These are phyloP conservation scores for Delphinus delphis DNA, from an alignment of 2,113 vertebrate genomes.

Conservation along the genomic window DNA sequence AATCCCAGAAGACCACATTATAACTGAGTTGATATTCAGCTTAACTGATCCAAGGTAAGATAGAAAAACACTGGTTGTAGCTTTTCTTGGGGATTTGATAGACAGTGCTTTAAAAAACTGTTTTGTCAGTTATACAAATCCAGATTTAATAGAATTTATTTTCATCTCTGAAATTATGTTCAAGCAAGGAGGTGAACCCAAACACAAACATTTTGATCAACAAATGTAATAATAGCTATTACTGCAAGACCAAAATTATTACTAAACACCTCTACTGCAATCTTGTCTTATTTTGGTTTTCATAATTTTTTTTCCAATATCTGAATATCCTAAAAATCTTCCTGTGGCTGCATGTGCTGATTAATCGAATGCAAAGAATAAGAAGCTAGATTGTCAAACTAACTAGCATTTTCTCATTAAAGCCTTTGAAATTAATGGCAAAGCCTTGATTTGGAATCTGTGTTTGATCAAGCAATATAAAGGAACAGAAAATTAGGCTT, in stretches of 20 bases:
- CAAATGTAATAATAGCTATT: not conserved
- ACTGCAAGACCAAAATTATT: not conserved
- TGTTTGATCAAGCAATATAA: not conserved
- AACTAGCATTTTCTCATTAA: not conserved
- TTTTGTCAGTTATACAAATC: not conserved
- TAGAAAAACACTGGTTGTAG: not conserved
- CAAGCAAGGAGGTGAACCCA: not conserved
- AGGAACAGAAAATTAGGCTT: not conserved
- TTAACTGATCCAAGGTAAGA: not conserved
- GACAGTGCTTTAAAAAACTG: not conserved
- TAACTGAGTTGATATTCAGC: not conserved
- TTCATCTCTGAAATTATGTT: not conserved
- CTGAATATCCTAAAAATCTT: not conserved
- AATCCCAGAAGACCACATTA: not conserved
- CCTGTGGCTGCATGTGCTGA: not conserved
- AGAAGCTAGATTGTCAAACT: not conserved
- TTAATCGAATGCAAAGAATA: not conserved
- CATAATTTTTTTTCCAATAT: not conserved
- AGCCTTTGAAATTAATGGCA: not conserved
- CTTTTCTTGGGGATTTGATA: not conserved
- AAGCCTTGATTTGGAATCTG: not conserved
- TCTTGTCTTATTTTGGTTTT: not conserved
- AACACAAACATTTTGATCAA: not conserved
- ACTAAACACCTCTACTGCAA: not conserved
- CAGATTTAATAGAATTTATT: not conserved